Conservation (phyloP, 2,888 invertebrate species). For the Dichetophora obliterata region DNA sequence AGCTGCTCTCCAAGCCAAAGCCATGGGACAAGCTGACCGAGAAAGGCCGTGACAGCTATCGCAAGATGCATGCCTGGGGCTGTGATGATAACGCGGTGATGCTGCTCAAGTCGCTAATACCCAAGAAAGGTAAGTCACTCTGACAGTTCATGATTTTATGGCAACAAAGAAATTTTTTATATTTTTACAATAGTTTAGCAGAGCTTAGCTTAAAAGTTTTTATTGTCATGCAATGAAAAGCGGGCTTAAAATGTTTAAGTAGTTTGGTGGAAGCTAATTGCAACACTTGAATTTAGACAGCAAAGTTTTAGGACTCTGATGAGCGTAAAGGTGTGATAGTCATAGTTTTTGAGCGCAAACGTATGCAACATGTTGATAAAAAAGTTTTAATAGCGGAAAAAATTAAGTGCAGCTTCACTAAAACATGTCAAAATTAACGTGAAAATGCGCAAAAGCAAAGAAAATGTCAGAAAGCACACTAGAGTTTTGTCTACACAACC, state of each 20-base stretch:
- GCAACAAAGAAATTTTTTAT: background rate
- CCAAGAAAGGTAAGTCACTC: conserved; percentile 89
- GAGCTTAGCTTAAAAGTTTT: no score
- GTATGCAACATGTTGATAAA: background rate
- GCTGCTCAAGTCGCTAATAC: conserved; percentile 97
- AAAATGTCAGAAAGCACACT: no score
- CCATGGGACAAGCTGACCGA: conserved; percentile 99
- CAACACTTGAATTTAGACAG: conserved; percentile 10
- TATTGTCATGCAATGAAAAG: no score
- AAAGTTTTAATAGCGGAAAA: background rate
- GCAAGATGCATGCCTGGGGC: conserved; percentile 99
- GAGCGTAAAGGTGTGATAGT: conserved; percentile 25
- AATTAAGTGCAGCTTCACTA: no score
- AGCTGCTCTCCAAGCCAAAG: conserved; percentile 97
- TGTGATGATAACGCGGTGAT: conserved; percentile 97
- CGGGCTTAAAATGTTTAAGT: background rate
- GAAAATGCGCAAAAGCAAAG: no score
- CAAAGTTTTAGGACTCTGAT: background rate
- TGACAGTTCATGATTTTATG: conserved; percentile 26
- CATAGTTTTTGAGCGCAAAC: background rate
- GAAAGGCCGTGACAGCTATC: conserved; percentile 98
- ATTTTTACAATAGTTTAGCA: no score
- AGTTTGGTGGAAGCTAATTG: background rate
- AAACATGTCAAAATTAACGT: no score
- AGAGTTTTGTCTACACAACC: no score